Evolutionary conservation across 2,113 vertebrate species (phyloP).

Genomic region (Clupea harengus): DNA sequence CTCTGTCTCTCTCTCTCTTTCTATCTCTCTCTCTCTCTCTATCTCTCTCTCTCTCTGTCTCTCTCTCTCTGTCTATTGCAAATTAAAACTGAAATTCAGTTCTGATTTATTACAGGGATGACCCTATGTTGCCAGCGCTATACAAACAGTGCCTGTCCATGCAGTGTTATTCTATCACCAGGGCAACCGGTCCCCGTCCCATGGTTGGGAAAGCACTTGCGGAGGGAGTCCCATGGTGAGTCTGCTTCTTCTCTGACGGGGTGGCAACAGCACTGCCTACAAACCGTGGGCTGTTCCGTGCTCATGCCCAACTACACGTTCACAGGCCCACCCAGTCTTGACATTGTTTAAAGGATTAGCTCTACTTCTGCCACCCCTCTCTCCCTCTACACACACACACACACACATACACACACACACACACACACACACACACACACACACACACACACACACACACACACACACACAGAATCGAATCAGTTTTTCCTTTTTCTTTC

Average conservation of each 20-base stretch:
- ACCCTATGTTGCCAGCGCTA: neutral
- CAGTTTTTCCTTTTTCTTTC: neutral
- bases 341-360: neutral
- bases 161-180: neutral
- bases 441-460: neutral
- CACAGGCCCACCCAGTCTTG: neutral
- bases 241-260: neutral
- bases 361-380: neutral
- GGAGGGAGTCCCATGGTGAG: neutral
- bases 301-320: neutral
- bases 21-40: neutral
- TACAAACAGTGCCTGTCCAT: neutral
- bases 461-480: too few relatives aligned
- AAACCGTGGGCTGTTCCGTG: neutral
- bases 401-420: neutral
- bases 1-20: neutral
- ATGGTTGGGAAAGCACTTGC: slow-evolving; percentile 7
- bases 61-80: neutral
- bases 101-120: neutral
- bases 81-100: neutral
- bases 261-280: neutral
- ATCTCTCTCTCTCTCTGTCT: neutral
- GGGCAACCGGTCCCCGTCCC: neutral
- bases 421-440: neutral
- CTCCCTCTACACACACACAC: neutral